Evolutionary conservation across 2,888 invertebrate genomes (phyloP).

Genomic region (Acrobasis repandana): DNA sequence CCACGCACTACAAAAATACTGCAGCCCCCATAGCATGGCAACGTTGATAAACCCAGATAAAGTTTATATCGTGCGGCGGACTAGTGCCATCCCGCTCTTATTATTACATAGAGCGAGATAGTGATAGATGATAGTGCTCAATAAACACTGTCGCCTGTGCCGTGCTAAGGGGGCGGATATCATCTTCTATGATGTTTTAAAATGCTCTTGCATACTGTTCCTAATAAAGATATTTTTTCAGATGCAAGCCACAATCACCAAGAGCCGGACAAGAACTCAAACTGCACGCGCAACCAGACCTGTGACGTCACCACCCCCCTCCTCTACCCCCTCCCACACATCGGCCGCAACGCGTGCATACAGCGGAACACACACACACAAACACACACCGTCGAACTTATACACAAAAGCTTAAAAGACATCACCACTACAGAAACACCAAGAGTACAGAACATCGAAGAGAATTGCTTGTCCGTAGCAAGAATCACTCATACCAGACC

Average conservation of each 20-base stretch:
- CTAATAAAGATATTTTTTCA: slow-evolving; percentile 32
- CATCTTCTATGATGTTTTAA: too few relatives aligned
- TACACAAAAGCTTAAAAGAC: slow-evolving; percentile 86
- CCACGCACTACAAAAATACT: too few relatives aligned
- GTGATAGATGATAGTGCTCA: too few relatives aligned
- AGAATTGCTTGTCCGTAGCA: slow-evolving; percentile 67
- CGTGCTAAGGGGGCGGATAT: too few relatives aligned
- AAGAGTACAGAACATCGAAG: slow-evolving; percentile 46
- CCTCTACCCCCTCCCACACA: slow-evolving; percentile 86
- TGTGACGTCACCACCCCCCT: slow-evolving; percentile 80
- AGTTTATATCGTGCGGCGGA: too few relatives aligned
- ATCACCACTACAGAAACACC: slow-evolving; percentile 40
- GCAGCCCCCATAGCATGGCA: too few relatives aligned
- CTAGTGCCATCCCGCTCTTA: too few relatives aligned
- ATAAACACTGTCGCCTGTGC: too few relatives aligned
- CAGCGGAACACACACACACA: slow-evolving; percentile 85
- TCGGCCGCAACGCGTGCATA: slow-evolving; percentile 94
- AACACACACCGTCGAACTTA: slow-evolving; percentile 76
- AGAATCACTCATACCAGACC: slow-evolving; percentile 49
- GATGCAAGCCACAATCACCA: slow-evolving; percentile 41
- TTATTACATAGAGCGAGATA: too few relatives aligned
- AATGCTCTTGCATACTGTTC: too few relatives aligned
- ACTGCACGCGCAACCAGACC: slow-evolving; percentile 47
- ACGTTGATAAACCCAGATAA: too few relatives aligned
- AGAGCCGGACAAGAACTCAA: slow-evolving; percentile 68